These are phyloP conservation scores for Papilio protenor DNA, from an alignment of 2,888 invertebrate species.

Conservation along the genomic window DNA sequence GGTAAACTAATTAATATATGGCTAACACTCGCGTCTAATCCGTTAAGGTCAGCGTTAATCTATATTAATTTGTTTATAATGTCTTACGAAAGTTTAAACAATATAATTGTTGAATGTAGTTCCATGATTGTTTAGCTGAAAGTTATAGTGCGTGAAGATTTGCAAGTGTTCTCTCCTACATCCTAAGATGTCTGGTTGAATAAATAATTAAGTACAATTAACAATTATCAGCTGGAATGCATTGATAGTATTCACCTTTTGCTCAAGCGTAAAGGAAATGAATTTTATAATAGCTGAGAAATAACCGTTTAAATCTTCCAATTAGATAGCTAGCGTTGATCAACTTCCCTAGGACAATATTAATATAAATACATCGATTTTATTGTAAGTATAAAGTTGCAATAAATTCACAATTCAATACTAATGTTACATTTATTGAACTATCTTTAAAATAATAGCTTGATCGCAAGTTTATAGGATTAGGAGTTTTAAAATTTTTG, in stretches of 20 bases:
- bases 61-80: too few species aligned
- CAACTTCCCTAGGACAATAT: conserved; percentile 29
- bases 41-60: too few species aligned
- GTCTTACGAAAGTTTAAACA: too few species aligned
- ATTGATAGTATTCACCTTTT: conserved; percentile 14
- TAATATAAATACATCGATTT: not conserved
- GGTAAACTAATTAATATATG: too few species aligned
- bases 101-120: not conserved
- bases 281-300: conserved; percentile 28
- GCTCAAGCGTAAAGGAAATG: conserved; percentile 37
- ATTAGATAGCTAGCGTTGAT: conserved; percentile 28
- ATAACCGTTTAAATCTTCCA: conserved; percentile 39
- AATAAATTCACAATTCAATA: conserved; percentile 23
- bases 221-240: conserved; percentile 2
- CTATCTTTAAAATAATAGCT: conserved; percentile 19
- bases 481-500: not conserved
- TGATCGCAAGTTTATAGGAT: conserved; percentile 11
- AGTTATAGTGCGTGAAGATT: conserved; percentile 1
- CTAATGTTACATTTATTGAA: conserved; percentile 19
- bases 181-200: not conserved
- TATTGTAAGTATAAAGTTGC: conserved; percentile 18
- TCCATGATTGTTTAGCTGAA: conserved; percentile 4
- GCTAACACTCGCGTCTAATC: too few species aligned
- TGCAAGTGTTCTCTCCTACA: not conserved
- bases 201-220: conserved; percentile 12